Base-by-base conservation (phyloP, 2,797 vertebrate genomes). In the Valencia hispanica region DNA sequence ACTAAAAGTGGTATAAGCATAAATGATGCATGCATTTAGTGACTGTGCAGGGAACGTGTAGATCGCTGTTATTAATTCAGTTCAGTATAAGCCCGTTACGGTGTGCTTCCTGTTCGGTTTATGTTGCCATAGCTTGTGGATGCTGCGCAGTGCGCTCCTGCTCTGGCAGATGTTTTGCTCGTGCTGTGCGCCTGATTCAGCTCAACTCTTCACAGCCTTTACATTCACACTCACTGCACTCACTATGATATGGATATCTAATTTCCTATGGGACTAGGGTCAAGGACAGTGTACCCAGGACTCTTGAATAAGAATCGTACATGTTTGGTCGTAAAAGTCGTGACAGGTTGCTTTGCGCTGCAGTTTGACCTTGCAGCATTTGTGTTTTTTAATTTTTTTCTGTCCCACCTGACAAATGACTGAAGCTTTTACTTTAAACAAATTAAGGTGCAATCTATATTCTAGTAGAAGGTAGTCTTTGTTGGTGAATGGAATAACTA, bases 361-460 rank as follows among this genome's bases (percentile, higher is more conserved):
- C 90, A 87, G 86, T 90, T 90, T 93, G 93, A 94, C 93, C 93
- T 94, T 94, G 93, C 92, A 93, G 91, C 77, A 89, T 84, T 84
- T 86, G 41, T 86, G 76, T 66, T 69, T 80, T 76, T 55, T 55
- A 11, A 3, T 55, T 55, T n/a, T 55, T n/a, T 51, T 55, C 30
- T 20, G 53, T 76, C 25, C 36, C 51, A 59, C 20, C 59, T 74
- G 69, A 41, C 43, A 36, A 39, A 66, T 15, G 57, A 43, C 43
- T 73, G 9, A 45, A 43, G 14, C 32, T 68, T 59, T 70, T 30
- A 59, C 34, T 78, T 7, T 74, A 27, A 59, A 43, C 7, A 71
- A 4, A 69, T 70, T 36, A 59, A 32, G 30, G 47, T 39, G 17
- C 34, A 9, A 70, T 73, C 39, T 14, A 0, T 5, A 55, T 59